Base-by-base conservation (phyloP, 2,113 vertebrate species). In the Gallinago media region DNA sequence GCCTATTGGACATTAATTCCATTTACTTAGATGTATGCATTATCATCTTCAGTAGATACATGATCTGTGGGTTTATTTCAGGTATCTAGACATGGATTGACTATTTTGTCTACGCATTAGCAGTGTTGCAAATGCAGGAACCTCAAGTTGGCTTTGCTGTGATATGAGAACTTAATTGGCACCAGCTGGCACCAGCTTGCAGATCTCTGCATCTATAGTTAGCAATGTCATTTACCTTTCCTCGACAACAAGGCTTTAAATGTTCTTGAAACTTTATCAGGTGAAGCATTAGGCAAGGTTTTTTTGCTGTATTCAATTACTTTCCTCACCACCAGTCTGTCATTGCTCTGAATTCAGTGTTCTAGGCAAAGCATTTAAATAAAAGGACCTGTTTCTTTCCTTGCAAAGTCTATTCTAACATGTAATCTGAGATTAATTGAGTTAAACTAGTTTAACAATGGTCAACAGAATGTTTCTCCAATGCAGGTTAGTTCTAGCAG, bases 91-190 rank as follows among this genome's bases (percentile, higher is more conserved):
- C 84, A 63, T 8, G 32, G 38, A 77, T 7, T 44, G 77, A 40
- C n/a, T 63, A 8, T 18, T 68, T 47, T 68, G 59, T 11, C 68
- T 65, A 25, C 32, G 78, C 76, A 89, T 71, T 20, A 91, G 59
- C 52, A 71, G 32, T 1, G 20, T 2, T 59, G 61, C 63, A 86
- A 74, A 94, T 11, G 63, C 72, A 80, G 68, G 54, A 63, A 71
- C 47, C 72, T 97, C 86, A 89, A 94, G 76, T 86, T 72, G 73
- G 76, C 73, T 95, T 61, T 86, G 63, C 88, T 63, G 50, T 14
- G 61, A 74, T 59, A 74, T 0, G 5, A 49, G 46, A 84, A 77
- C 34, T 78, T 71, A 62, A 63, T 0, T 67, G 52, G 65, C 77
- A 91, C 54, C 65, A 74, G 36, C 3, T 66, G n/a, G 63, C 32